A percentile compares a stretch with the other conserved stretches of the same genome.
phyloP scores from a whole-genome alignment of 2,888 invertebrate species.

The Aquatica leii region DNA sequence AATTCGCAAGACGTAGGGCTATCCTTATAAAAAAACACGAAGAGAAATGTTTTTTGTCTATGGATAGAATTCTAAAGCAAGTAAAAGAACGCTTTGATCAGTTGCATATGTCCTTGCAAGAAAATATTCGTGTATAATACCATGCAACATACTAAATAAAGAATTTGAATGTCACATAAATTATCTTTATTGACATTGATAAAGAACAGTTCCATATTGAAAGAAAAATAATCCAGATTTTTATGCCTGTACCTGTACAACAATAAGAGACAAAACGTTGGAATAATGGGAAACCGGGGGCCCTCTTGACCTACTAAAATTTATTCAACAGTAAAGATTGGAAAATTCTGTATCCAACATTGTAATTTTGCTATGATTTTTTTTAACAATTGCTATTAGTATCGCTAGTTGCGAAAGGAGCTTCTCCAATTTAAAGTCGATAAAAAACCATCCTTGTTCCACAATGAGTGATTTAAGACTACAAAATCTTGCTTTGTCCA shows the following conservation, averaged over 20 bases:
- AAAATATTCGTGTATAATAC: conserved; percentile 21
- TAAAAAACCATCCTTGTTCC: conserved; percentile 15
- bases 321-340: conserved; percentile 26
- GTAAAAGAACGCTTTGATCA: conserved; percentile 27
- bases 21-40: conserved; percentile 20
- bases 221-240: conserved; percentile 24
- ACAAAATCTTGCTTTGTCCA: conserved; percentile 18
- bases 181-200: conserved; percentile 28
- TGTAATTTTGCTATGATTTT: conserved; percentile 24
- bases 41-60: conserved; percentile 19
- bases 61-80: conserved; percentile 24
- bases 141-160: conserved; percentile 19
- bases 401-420: neutral
- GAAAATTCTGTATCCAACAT: conserved; percentile 21
- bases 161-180: conserved; percentile 21
- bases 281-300: conserved; percentile 15
- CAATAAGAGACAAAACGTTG: conserved; percentile 20
- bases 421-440: conserved; percentile 22
- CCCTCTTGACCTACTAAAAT: conserved; percentile 19
- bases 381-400: conserved; percentile 24
- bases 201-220: conserved; percentile 28
- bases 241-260: conserved; percentile 15
- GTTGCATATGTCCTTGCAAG: conserved; percentile 22
- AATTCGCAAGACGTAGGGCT: conserved; percentile 20
- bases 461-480: conserved; percentile 22